phyloP scores from a whole-genome alignment of 2,888 invertebrate species.

The Tipula lateralis region DNA sequence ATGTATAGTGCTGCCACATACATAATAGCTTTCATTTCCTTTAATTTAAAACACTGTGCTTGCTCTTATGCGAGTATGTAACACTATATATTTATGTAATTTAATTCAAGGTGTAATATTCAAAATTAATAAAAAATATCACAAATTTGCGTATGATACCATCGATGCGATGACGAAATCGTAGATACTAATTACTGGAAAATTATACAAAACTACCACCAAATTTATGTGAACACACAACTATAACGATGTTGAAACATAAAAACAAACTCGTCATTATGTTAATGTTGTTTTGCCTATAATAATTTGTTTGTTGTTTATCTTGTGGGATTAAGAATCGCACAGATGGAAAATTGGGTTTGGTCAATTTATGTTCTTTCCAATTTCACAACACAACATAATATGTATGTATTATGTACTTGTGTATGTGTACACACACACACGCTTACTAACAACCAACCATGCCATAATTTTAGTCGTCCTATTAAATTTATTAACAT shows the following conservation, averaged over 20 bases:
- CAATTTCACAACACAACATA: background rate
- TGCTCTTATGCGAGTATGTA: no score
- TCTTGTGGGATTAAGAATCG: background rate
- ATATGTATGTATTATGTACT: no score
- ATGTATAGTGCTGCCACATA: no score
- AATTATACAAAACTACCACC: background rate
- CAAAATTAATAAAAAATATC: background rate
- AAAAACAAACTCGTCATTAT: background rate
- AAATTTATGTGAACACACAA: slow-evolving; percentile 8
- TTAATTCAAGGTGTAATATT: background rate
- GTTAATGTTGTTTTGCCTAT: background rate
- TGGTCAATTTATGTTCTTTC: background rate
- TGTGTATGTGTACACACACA: background rate
- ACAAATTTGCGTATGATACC: background rate
- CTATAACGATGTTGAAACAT: background rate
- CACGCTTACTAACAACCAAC: background rate
- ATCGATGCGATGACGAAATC: slow-evolving; percentile 13
- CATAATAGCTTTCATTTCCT: no score
- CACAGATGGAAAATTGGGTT: background rate
- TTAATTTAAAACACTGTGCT: no score
- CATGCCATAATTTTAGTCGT: background rate
- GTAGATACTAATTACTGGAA: background rate
- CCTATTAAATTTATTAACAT: background rate
- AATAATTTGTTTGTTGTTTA: background rate
- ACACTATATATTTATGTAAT: no score